Conservation (phyloP, 2,113 vertebrate genomes). For the Coptodon rendalli region DNA sequence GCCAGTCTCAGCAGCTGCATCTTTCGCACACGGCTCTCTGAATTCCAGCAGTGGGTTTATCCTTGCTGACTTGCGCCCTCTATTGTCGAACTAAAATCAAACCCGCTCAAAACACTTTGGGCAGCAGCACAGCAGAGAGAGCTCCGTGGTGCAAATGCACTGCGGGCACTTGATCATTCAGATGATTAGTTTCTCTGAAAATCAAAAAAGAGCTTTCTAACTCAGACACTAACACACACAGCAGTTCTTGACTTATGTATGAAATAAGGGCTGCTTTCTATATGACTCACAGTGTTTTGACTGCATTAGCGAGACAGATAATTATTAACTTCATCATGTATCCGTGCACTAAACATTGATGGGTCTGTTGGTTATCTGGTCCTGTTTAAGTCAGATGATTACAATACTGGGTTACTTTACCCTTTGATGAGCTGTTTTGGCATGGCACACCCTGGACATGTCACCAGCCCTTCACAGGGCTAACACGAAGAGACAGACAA, state of each 20-base stretch:
- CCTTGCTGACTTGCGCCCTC: constrained; percentile 72
- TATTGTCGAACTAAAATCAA: constrained; percentile 47
- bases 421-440: background rate
- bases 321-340: background rate
- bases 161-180: background rate
- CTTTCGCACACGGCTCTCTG: constrained; percentile 34
- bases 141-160: background rate
- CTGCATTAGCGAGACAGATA: background rate
- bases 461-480: background rate
- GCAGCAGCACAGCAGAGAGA: background rate
- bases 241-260: background rate
- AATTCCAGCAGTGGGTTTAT: constrained; percentile 60
- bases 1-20: constrained; percentile 47
- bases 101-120: background rate
- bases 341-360: background rate
- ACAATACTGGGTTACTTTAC: background rate
- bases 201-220: background rate
- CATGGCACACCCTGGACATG: background rate
- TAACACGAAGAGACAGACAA: background rate
- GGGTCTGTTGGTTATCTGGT: background rate
- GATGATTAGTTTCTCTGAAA: background rate
- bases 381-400: background rate
- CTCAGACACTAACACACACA: background rate
- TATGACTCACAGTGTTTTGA: background rate
- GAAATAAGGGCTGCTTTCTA: background rate